Conservation (phyloP, 2,888 invertebrate genomes). For the Allygus modestus region DNA sequence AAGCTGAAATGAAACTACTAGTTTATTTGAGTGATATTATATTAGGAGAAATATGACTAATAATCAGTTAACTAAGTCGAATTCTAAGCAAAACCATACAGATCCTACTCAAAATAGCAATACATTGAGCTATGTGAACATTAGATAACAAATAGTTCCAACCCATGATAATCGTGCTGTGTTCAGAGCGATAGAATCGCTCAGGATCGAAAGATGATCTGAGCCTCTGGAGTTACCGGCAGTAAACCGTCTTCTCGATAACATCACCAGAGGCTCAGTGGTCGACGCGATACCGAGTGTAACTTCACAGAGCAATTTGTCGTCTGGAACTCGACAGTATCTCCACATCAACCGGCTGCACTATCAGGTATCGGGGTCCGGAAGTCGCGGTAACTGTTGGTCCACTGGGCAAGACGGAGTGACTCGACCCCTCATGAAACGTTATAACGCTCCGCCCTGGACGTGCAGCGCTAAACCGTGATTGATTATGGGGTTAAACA, state of each 20-base stretch:
- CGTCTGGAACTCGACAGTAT: not conserved
- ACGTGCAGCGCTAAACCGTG: no score
- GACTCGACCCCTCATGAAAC: no score
- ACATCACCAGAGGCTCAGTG: not conserved
- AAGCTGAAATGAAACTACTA: no score
- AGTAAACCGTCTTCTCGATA: not conserved
- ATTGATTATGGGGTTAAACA: no score
- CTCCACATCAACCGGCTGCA: not conserved
- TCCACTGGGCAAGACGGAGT: not conserved
- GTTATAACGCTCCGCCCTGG: no score
- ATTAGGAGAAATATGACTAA: no score
- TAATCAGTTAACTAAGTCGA: no score
- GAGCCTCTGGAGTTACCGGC: not conserved
- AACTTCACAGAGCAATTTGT: not conserved
- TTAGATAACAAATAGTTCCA: no score
- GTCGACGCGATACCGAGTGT: not conserved
- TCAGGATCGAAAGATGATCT: constrained; percentile 29
- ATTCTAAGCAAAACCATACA: no score
- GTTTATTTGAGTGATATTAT: no score
- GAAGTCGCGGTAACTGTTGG: not conserved
- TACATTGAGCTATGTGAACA: no score
- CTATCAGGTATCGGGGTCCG: not conserved
- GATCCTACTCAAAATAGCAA: no score
- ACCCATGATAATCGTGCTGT: not conserved
- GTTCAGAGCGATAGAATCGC: not conserved